Evolutionary conservation across 2,113 vertebrate genomes (phyloP), one percentile per base, ranked within the genome.

Genomic region (Labrus mixtus): DNA sequence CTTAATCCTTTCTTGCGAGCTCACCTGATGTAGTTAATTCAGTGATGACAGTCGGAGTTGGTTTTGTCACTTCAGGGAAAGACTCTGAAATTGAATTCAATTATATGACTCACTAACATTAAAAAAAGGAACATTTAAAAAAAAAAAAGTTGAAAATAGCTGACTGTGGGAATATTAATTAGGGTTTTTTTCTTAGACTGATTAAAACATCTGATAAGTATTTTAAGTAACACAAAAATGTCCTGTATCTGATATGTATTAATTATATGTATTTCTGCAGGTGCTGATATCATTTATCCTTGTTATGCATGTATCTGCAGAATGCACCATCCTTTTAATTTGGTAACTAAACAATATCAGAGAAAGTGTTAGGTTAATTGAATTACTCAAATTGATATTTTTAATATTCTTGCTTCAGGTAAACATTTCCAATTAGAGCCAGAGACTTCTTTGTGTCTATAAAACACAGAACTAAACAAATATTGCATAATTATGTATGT

Each of bases 21-120:
- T 82, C 6, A 89, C 90, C 70, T 76, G 74, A 37, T 48, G 70
- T 11, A 20, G 56, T 11, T 11, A n/a, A 23, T 46, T 2, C 0
- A 5, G 65, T 46, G 19, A 46, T 66, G 17, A 36, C 17, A 29
- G 74, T 68, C 19, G 82, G 23, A 17, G 63, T 29, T 8, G 57
- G 10, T 20, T 66, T 13, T 68, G 76, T 56, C 10, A 10, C 36
- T 23, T 3, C 6, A 63, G 65, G 46, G 2, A 65, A 10, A 1
- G 19, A 45, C 19, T 68, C 86, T 88, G 41, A 61, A 70, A 0
- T n/a, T 4, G 7, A 17, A 17, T 48, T 22, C 64, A 25, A 54
- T 4, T 59, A 33, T 29, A 29, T 20, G 10, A 33, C n/a, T 36
- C 0, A 9, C 15, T 22, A 2, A 43, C 41, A 60, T 37, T 70